A percentile compares a stretch with the other conserved stretches of the same genome.
These are phyloP conservation scores for Falco concolor DNA, from an alignment of 2,797 vertebrate genomes.

Conservation along the genomic window DNA sequence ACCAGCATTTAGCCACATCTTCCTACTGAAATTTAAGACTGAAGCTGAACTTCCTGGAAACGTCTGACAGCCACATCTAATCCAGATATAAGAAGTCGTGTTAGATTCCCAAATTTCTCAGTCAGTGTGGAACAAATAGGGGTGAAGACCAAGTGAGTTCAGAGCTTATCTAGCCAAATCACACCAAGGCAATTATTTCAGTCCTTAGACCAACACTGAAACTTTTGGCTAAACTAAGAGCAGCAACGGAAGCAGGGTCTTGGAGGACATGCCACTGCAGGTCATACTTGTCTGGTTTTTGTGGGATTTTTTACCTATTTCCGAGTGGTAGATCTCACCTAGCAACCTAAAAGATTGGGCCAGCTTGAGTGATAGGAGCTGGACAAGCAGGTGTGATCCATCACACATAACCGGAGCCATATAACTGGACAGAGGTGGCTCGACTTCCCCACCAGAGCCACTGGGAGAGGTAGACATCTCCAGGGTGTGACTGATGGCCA, in stretches of 20 bases:
- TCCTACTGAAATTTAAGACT: neutral
- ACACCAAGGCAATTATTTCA: rapidly evolving
- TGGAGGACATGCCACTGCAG: neutral
- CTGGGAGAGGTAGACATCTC: neutral
- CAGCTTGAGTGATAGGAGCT: rapidly evolving
- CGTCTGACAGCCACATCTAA: rapidly evolving
- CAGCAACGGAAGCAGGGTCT: neutral
- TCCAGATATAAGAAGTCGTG: neutral
- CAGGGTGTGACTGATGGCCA: neutral
- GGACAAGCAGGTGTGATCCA: neutral
- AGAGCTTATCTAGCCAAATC: neutral
- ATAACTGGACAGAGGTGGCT: neutral
- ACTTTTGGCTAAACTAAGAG: neutral
- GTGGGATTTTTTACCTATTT: neutral
- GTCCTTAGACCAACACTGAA: neutral
- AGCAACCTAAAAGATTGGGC: neutral
- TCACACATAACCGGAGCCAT: neutral
- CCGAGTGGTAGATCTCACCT: neutral
- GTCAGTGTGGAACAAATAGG: neutral
- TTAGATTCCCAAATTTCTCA: rapidly evolving
- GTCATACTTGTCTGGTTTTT: too few relatives aligned
- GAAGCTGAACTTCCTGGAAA: neutral
- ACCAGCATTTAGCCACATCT: neutral
- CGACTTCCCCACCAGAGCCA: rapidly evolving
- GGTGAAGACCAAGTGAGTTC: rapidly evolving